A percentile compares a stretch with the other conserved stretches of the same genome.
Evolutionary conservation across 2,113 vertebrate species (phyloP).

Genomic region (Halichoeres trimaculatus): DNA sequence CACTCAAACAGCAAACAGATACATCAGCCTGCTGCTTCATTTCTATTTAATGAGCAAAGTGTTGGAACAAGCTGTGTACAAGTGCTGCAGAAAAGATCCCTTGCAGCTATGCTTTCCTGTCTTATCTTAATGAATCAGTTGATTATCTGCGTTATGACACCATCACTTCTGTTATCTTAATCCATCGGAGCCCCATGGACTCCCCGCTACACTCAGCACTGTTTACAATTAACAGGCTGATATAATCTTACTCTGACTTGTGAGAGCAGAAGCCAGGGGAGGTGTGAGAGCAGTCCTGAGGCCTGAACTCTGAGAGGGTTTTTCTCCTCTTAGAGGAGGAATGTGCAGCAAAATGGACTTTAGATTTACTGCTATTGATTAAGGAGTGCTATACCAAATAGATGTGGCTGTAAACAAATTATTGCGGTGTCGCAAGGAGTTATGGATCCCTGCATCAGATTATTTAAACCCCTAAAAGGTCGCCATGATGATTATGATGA

Average conservation of each 20-base stretch:
- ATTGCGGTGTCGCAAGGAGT: conserved; percentile 70
- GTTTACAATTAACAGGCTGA: conserved; percentile 37
- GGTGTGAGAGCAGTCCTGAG: conserved; percentile 4
- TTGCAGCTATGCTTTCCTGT: conserved; percentile 11
- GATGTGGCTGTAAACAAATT: conserved; percentile 75
- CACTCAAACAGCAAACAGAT: background rate
- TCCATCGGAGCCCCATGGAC: conserved; percentile 34
- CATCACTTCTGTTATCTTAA: conserved; percentile 53
- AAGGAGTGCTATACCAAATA: conserved; percentile 61
- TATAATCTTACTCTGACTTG: conserved; percentile 14
- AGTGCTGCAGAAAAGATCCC: conserved; percentile 19
- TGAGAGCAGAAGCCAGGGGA: conserved; percentile 8
- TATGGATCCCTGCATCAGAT: conserved; percentile 72
- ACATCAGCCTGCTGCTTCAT: conserved; percentile 41
- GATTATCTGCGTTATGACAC: conserved; percentile 59
- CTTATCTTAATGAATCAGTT: conserved; percentile 66
- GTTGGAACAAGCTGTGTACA: conserved; percentile 40
- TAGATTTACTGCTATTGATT: conserved; percentile 68
- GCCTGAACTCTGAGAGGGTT: background rate
- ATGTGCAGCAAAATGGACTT: conserved; percentile 51
- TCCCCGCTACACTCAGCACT: conserved; percentile 12
- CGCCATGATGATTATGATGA: conserved; percentile 76
- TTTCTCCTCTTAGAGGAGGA: background rate
- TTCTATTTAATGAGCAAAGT: conserved; percentile 49
- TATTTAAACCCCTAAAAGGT: conserved; percentile 74